Base-by-base conservation (phyloP, 2,888 invertebrate species). In the Plusia festucae region DNA sequence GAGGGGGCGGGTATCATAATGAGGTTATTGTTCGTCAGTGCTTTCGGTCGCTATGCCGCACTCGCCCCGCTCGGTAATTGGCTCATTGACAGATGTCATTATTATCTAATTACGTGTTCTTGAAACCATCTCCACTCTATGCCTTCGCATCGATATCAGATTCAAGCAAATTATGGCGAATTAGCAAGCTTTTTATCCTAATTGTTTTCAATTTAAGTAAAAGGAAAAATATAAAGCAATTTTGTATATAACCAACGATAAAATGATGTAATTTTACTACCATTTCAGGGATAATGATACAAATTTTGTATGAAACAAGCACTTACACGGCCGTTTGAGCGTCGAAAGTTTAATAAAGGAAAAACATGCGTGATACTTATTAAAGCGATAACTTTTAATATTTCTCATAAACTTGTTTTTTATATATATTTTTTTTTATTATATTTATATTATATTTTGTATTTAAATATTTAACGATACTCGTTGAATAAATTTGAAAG, bases 1-100 rank as follows among this genome's bases (percentile, higher is more conserved):
- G 73, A 79, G 79, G 73, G 79, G 76, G 65, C 71, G 64, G 78
- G 78, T 73, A 79, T 78, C 71, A 57, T 84, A 85, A 84, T 77
- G 76, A 85, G 86, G 84, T 88, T 89, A 88, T 86, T 87, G 87
- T 86, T 85, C 77, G 81, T 79, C 74, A 76, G 54, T 68, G 66
- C 66, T 72, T 73, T 76, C 62, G 76, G 79, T 73, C 73, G 65
- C 62, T 64, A 57, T 60, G 72, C 53, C 70, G 61, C 63, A 44
- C 30, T 54, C 78, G 72, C 65, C 81, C 75, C 74, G 61, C 70
- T 78, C 78, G 62, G 74, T 87, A 86, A 88, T 87, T 87, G 84
- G 82, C 84, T 82, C 81, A 83, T 84, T 82, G 83, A 79, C 78
- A 76, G 81, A 81, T 81, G 70, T 80, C 82, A 79, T 85, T 85